Conservation (phyloP, 2,113 vertebrate species). For the Mormyrus lacerda region DNA sequence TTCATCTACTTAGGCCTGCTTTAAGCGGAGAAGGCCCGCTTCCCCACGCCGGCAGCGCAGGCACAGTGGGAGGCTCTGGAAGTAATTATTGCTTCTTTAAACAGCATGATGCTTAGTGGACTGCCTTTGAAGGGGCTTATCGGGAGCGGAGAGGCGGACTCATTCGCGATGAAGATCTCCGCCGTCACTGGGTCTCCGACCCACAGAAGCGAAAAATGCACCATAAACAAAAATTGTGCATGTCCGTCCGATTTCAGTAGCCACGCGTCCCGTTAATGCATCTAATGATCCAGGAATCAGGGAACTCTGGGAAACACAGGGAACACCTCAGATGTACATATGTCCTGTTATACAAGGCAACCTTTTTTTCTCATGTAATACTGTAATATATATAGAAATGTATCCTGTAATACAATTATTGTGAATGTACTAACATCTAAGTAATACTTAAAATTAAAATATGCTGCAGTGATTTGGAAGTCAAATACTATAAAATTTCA, state of each 20-base stretch:
- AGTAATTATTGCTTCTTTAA: constrained; percentile 51
- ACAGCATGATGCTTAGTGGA: constrained; percentile 54
- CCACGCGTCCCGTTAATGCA: background rate
- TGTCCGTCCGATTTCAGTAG: background rate
- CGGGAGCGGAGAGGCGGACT: constrained; percentile 44
- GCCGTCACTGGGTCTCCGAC: background rate
- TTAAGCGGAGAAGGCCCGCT: background rate
- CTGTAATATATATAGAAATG: background rate
- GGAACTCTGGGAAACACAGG: background rate
- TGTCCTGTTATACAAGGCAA: background rate
- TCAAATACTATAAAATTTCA: background rate
- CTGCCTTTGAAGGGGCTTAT: constrained; percentile 65
- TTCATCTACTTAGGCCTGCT: constrained; percentile 50
- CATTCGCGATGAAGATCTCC: constrained; percentile 30
- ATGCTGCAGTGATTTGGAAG: background rate
- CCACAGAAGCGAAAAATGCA: constrained; percentile 17
- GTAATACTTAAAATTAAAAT: background rate
- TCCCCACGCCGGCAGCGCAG: constrained; percentile 22
- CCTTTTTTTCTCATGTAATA: background rate
- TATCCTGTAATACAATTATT: background rate
- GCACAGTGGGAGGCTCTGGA: constrained; percentile 40
- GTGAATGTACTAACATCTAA: background rate
- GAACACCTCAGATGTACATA: background rate
- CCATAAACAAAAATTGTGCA: constrained; percentile 15
- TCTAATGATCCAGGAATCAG: background rate